Base-by-base conservation (phyloP, 2,888 invertebrate genomes). In the Caenorhabditis sp. region DNA sequence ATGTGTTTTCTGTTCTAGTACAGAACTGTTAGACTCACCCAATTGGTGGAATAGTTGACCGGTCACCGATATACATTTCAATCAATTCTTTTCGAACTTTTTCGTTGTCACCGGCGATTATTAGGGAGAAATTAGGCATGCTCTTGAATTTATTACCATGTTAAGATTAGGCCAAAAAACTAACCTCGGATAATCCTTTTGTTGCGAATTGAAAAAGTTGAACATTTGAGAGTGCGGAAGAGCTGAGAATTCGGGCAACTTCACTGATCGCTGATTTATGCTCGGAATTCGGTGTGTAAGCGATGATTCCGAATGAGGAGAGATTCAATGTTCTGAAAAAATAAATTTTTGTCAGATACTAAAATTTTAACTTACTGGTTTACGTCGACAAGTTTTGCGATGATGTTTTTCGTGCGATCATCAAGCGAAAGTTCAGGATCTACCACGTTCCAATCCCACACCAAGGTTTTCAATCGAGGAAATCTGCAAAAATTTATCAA, bases 391-490 rank as follows among this genome's bases (percentile, higher is more conserved):
- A 81, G 58, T 17, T 62, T 63, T 8, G 62, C 17, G 1, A 77
- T n/a, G n/a, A 81, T 66, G 37, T 60, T 67, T 55, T 63, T 66
- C 1, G 77, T 70, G 31, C 74, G 50, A 4, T 74, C 67, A 50
- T 81, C 72, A 17, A 62, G 49, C 8, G 66, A 61, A 8, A 79
- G 54, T 12, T 66, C 69, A 4, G 81, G 78, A 54, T 81, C 81
- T 19, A 81, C 81, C 37, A 77, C 62, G 21, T 77, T 79, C 81
- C 81, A 81, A 55, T 81, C 81, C 66, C 69, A 79, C 21, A 78
- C 54, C 1, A 81, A 69, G 0, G 74, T 65, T 36, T 67, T 51
- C 23, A 81, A 64, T 12, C 72, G 65, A 1, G 81, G 78, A 37
- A 81, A 81, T 17, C 76, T 78, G 27, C 55, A 51, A 54, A 43